Base-by-base conservation (phyloP, 2,797 vertebrate species). In the Myiothlypis coronata region DNA sequence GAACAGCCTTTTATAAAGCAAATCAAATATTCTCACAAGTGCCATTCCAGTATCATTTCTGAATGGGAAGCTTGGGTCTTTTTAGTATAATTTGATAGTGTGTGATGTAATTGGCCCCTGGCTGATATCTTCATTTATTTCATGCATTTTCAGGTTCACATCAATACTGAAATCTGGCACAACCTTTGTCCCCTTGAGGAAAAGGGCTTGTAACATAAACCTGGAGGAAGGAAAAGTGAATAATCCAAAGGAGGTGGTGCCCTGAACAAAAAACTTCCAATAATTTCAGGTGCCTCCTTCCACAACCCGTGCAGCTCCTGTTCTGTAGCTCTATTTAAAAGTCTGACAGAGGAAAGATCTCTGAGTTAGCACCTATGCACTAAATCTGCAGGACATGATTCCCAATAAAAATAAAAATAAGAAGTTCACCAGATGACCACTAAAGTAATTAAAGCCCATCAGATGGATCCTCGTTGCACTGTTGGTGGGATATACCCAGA, bases 121-220 rank as follows among this genome's bases (percentile, higher is more conserved):
- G 69, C 61, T 95, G 85, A 86, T 72, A 61, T 69, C 53, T 91
- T 94, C 61, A 88, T 81, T 89, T 64, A 67, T 60, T 92, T 88
- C n/a, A 65, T 39, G 37, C 47, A 61, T 86, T 93, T 94, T 78
- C 46, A 78, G 55, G 56, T 50, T 43, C 35, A 71, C 39, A 63
- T 71, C 22, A 26, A 52, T 53, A 27, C 46, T 57, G 76, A 81
- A 75, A 72, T 43, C 35, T 61, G n/a, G 39, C 35, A n/a, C 41
- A 77, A 70, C 35, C 41, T 41, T 17, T 15, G 14, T 61, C n/a
- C 22, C 71, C 35, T 57, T 61, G 34, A 56, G 37, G 37, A 41
- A 74, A 52, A 21, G 30, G 61, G 7, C 16, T 39, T 43, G 16
- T 28, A 39, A 60, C n/a, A 68, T 15, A 74, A 75, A 46, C 32